These are phyloP conservation scores for Odocoileus hemionus DNA, from an alignment of 2,113 vertebrate genomes.

Conservation along the genomic window DNA sequence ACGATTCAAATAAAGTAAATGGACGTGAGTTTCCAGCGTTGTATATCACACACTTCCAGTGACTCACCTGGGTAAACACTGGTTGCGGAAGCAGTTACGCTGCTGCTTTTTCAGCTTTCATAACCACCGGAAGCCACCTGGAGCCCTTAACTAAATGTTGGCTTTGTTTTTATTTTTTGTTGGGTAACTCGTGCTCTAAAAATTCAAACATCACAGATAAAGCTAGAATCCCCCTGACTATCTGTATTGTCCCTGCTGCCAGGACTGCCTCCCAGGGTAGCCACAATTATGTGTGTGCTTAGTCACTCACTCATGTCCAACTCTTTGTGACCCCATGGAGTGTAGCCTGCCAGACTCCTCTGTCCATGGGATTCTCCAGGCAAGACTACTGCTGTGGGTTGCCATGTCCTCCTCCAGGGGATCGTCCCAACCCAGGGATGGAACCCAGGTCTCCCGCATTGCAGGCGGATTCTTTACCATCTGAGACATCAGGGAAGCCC, in stretches of 20 bases:
- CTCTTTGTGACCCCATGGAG: not conserved
- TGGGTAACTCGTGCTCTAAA: not conserved
- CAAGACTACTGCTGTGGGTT: not conserved
- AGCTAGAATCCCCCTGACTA: not conserved
- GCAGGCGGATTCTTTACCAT: not conserved
- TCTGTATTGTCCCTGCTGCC: not conserved
- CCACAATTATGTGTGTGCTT: not conserved
- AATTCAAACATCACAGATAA: not conserved
- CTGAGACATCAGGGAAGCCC: not conserved
- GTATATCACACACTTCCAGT: accelerated
- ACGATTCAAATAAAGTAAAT: not conserved
- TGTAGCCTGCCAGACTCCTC: not conserved
- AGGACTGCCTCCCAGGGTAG: not conserved
- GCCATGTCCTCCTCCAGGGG: not conserved
- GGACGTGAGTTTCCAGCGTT: not conserved
- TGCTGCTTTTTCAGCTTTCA: not conserved
- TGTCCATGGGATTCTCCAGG: not conserved
- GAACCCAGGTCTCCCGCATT: not conserved
- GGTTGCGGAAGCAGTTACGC: not conserved
- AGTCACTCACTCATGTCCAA: not conserved
- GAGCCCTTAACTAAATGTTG: not conserved
- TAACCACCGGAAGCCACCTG: not conserved
- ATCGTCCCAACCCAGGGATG: not conserved
- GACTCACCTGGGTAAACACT: not conserved
- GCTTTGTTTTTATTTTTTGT: not conserved